These are phyloP conservation scores for Aphis craccivora DNA, from an alignment of 1,140 invertebrate species.

Conservation along the genomic window DNA sequence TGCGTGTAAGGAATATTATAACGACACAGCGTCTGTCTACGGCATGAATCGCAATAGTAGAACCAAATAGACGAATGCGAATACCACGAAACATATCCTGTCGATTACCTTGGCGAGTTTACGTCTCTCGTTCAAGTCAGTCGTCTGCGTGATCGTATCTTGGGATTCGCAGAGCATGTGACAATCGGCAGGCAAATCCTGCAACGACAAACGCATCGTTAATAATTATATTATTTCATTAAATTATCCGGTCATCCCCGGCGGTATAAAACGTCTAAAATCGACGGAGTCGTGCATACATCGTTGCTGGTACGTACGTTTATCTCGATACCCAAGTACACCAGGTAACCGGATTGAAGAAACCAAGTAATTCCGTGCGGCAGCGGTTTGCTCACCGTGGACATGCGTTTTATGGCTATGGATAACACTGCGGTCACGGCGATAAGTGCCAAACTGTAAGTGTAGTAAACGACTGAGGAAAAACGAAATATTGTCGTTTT, in stretches of 20 bases:
- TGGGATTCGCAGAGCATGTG: slow-evolving; percentile 36
- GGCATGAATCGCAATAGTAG: background rate
- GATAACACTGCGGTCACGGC: background rate
- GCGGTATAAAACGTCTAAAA: background rate
- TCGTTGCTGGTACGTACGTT: background rate
- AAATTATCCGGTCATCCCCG: background rate
- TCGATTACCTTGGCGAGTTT: slow-evolving; percentile 24
- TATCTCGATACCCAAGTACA: slow-evolving; percentile 29
- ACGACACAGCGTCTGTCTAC: background rate
- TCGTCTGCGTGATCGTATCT: background rate
- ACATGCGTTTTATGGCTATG: background rate
- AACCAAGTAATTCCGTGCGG: background rate
- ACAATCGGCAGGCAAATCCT: background rate
- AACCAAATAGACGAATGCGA: slow-evolving; percentile 2
- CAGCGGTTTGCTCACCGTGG: background rate
- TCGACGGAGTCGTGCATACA: background rate
- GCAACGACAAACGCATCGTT: background rate
- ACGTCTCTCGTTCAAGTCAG: background rate
- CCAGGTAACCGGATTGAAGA: background rate
- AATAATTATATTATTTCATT: background rate
- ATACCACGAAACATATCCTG: slow-evolving; percentile 27
- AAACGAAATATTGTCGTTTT: background rate
- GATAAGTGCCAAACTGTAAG: slow-evolving; percentile 24
- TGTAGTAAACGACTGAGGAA: slow-evolving; percentile 34
- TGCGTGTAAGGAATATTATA: background rate